Conservation (phyloP, 2,797 vertebrate species). For the Balearica regulorum region DNA sequence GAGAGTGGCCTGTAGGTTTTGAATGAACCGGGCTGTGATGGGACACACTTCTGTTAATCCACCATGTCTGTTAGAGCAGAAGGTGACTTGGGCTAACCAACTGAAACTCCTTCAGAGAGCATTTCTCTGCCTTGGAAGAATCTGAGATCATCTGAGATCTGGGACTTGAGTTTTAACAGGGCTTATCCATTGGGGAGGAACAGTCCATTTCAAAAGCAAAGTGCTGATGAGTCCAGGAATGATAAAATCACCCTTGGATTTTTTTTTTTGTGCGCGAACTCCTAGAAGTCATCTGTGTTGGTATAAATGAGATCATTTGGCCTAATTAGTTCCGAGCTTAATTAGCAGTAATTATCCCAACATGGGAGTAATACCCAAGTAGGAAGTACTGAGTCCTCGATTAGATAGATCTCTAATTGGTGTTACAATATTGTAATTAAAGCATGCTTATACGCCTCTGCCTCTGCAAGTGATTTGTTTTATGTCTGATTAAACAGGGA, state of each 20-base stretch:
- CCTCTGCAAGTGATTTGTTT: conserved; percentile 80
- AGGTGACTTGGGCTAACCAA: not conserved
- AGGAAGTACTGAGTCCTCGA: conserved; percentile 84
- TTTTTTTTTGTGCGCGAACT: conserved; percentile 67
- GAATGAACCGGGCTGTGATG: not conserved
- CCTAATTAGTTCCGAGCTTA: conserved; percentile 92
- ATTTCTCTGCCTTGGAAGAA: not conserved
- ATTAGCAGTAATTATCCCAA: conserved; percentile 97
- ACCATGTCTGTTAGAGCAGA: not conserved
- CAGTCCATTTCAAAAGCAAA: conserved; percentile 40
- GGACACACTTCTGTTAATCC: not conserved
- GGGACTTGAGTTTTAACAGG: not conserved
- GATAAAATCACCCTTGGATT: conserved; percentile 71
- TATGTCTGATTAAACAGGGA: conserved; percentile 84
- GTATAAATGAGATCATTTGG: conserved; percentile 92
- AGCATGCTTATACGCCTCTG: conserved; percentile 86
- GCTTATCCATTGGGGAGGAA: not conserved
- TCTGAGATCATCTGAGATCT: not conserved
- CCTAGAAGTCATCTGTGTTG: conserved; percentile 83
- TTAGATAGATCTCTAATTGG: conserved; percentile 86
- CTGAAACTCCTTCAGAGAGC: not conserved
- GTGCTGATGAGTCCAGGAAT: conserved; percentile 62
- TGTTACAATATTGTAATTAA: conserved; percentile 91
- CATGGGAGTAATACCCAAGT: conserved; percentile 91
- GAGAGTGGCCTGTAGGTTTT: not conserved